Evolutionary conservation across 2,888 invertebrate genomes (phyloP).

Genomic region (Plusia festucae): DNA sequence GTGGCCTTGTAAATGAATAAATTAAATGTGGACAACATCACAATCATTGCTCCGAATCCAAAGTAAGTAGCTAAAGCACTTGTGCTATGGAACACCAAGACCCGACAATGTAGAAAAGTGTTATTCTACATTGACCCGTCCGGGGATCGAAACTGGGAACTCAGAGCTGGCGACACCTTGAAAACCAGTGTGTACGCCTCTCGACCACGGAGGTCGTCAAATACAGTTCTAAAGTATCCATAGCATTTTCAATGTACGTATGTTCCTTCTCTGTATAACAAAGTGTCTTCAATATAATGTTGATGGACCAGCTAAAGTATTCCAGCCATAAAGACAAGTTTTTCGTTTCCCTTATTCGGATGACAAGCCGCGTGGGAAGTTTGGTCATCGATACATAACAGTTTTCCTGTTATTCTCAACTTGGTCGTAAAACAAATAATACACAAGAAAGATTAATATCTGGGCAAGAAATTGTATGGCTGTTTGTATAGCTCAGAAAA

Average conservation of each 20-base stretch:
- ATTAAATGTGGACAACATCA: too few relatives aligned
- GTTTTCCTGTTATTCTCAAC: slow-evolving; percentile 37
- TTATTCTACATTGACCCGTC: too few relatives aligned
- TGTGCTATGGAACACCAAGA: too few relatives aligned
- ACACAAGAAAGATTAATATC: slow-evolving; percentile 15
- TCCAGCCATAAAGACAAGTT: slow-evolving; percentile 5
- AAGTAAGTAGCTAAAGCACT: too few relatives aligned
- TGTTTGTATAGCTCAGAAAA: background rate
- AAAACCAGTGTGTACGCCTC: too few relatives aligned
- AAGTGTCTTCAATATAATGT: background rate
- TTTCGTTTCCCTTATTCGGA: slow-evolving; percentile 6
- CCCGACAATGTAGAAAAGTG: too few relatives aligned
- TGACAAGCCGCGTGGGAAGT: slow-evolving; percentile 46
- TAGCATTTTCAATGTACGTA: slow-evolving; percentile 6
- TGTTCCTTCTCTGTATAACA: slow-evolving; percentile 10
- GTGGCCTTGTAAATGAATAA: too few relatives aligned
- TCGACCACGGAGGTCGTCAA: too few relatives aligned
- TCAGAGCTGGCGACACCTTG: too few relatives aligned
- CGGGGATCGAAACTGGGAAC: too few relatives aligned
- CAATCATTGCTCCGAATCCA: too few relatives aligned
- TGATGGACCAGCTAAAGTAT: slow-evolving; percentile 5
- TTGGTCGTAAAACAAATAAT: slow-evolving; percentile 16
- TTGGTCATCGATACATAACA: slow-evolving; percentile 38
- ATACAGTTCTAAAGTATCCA: slow-evolving; percentile 27
- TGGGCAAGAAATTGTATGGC: background rate